These are phyloP conservation scores for Plumapathes pennacea DNA, from an alignment of 92 coral and sea anemone species.

Conservation along the genomic window DNA sequence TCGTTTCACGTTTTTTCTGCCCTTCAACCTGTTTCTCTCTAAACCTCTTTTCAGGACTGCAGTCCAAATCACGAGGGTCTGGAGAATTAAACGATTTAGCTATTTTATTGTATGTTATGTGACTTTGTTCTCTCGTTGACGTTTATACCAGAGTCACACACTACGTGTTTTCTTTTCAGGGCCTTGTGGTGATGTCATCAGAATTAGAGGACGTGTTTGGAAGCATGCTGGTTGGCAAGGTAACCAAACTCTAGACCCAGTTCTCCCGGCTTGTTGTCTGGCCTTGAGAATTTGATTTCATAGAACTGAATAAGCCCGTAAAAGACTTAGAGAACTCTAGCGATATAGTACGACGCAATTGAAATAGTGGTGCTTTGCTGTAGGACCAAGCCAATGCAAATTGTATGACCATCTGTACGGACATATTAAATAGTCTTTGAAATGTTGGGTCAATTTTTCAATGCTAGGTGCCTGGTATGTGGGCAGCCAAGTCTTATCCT, in stretches of 20 bases:
- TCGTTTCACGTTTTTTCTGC: not conserved
- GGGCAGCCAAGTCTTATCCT: constrained; percentile 98
- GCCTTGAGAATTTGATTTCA: too few relatives aligned
- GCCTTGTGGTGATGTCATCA: constrained; percentile 97
- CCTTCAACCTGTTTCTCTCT: not conserved
- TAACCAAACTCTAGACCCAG: too few relatives aligned
- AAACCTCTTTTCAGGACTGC: not conserved
- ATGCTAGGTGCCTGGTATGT: constrained; percentile 91
- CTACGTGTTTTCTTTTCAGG: constrained; percentile 34
- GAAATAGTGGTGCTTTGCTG: not conserved
- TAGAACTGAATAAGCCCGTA: too few relatives aligned
- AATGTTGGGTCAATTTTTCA: too few relatives aligned
- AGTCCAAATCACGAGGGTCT: not conserved
- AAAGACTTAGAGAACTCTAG: too few relatives aligned
- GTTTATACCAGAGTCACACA: not conserved
- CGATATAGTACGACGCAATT: not conserved
- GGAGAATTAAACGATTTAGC: too few relatives aligned
- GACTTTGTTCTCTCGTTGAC: not conserved
- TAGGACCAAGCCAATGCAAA: too few relatives aligned
- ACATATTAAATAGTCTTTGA: too few relatives aligned
- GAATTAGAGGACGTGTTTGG: constrained; percentile 96
- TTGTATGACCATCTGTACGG: too few relatives aligned
- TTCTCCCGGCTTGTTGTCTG: too few relatives aligned
- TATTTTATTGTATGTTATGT: not conserved
- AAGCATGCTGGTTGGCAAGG: constrained; percentile 97